These are phyloP conservation scores for Hippopotamus amphibius DNA, from an alignment of 2,113 vertebrate genomes.

Conservation along the genomic window DNA sequence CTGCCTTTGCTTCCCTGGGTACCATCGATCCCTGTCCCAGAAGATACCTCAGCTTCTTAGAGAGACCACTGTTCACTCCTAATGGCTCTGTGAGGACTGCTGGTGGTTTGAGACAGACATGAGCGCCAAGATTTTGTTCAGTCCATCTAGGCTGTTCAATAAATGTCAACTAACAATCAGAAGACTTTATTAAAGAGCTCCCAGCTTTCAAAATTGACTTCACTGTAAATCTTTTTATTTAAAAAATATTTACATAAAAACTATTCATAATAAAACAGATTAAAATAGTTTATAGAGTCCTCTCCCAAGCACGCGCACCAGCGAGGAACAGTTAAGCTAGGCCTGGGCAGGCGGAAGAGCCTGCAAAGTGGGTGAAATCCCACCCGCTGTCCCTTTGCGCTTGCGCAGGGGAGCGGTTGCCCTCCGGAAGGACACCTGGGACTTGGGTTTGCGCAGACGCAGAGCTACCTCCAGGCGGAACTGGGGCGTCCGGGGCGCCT, in stretches of 20 bases:
- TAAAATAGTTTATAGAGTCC: background rate
- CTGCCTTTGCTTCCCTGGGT: background rate
- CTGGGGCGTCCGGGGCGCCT: background rate
- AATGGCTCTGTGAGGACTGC: background rate
- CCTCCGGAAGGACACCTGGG: background rate
- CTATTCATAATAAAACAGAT: constrained; percentile 3
- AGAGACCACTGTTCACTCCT: background rate
- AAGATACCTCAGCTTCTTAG: background rate
- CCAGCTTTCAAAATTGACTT: background rate
- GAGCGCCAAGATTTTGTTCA: background rate
- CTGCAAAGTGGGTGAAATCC: fast-evolving
- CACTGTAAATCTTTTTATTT: background rate
- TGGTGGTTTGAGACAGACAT: background rate
- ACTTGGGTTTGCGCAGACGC: constrained; percentile 76
- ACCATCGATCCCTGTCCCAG: background rate
- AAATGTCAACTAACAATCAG: constrained; percentile 9
- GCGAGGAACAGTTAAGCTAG: fast-evolving
- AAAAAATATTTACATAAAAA: background rate
- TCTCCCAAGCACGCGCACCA: no score
- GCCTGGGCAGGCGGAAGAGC: background rate
- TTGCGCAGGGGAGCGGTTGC: fast-evolving
- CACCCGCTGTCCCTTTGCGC: background rate
- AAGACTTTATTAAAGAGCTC: background rate
- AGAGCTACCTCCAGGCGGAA: background rate
- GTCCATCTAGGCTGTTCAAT: background rate